Evolutionary conservation across 2,113 vertebrate genomes (phyloP).

Genomic region (Upupa epops): DNA sequence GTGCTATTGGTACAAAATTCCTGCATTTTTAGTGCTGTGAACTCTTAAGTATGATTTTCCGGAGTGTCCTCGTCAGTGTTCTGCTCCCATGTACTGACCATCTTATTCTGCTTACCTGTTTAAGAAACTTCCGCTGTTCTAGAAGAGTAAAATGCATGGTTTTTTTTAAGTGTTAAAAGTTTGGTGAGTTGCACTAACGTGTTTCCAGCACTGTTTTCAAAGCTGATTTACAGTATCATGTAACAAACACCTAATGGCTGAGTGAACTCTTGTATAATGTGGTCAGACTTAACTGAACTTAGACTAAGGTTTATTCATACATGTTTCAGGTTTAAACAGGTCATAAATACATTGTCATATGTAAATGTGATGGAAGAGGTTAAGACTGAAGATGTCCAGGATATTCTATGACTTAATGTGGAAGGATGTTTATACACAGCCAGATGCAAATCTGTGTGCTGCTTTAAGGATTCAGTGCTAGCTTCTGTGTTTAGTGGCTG

Average conservation of each 20-base stretch:
- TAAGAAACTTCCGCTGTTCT: background rate
- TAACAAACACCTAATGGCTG: background rate
- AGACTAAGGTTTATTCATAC: background rate
- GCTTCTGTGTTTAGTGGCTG: conserved; percentile 76
- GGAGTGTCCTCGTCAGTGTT: background rate
- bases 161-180: background rate
- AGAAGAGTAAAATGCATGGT: background rate
- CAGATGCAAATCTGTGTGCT: conserved; percentile 63
- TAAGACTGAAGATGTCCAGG: conserved; percentile 24
- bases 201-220: background rate
- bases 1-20: background rate
- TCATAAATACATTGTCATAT: rapidly evolving
- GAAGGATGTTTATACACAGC: conserved; percentile 68
- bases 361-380: conserved; percentile 46
- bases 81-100: rapidly evolving
- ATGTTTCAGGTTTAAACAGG: background rate
- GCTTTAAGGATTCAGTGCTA: conserved; percentile 75
- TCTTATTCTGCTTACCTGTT: background rate
- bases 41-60: background rate
- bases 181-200: background rate
- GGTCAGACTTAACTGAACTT: background rate
- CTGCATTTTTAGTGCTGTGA: background rate
- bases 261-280: rapidly evolving
- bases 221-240: rapidly evolving
- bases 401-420: conserved; percentile 69